Conservation (phyloP, 2,888 invertebrate species). For the Euspilapteryx auroguttella region DNA sequence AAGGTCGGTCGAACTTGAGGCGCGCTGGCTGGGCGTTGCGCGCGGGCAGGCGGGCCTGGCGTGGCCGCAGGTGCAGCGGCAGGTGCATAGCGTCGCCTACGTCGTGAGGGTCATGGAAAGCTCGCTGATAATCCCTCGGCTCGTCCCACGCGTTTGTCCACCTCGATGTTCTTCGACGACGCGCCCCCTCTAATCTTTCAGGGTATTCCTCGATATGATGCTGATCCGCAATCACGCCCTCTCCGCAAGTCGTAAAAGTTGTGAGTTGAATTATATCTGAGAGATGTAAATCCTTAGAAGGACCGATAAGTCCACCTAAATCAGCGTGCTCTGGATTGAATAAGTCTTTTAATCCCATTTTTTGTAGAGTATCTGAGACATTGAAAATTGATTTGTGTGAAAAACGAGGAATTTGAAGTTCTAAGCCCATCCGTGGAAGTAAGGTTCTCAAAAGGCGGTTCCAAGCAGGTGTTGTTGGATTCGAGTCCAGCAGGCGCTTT, state of each 20-base stretch:
- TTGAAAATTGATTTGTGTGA: conserved; percentile 83
- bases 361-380: conserved; percentile 73
- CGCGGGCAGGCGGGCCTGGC: conserved; percentile 72
- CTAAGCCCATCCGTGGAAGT: conserved; percentile 74
- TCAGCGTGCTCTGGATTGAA: conserved; percentile 78
- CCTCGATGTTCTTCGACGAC: conserved; percentile 37
- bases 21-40: conserved; percentile 66
- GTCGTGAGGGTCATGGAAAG: conserved; percentile 68
- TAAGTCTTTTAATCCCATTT: conserved; percentile 80
- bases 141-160: conserved; percentile 54
- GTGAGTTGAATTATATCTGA: conserved; percentile 84
- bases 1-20: conserved; percentile 83
- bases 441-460: conserved; percentile 72
- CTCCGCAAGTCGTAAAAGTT: conserved; percentile 82
- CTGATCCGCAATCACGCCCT: conserved; percentile 69
- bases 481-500: conserved; percentile 66
- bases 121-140: conserved; percentile 67
- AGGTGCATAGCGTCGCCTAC: conserved; percentile 56
- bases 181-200: conserved; percentile 55
- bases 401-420: conserved; percentile 83
- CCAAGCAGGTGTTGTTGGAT: conserved; percentile 72
- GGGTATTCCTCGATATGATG: conserved; percentile 85
- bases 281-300: conserved; percentile 76
- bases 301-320: conserved; percentile 79
- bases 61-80: conserved; percentile 69